phyloP scores from a whole-genome alignment of 2,888 invertebrate genomes.

The Galeopsomyia nigrocyanea region DNA sequence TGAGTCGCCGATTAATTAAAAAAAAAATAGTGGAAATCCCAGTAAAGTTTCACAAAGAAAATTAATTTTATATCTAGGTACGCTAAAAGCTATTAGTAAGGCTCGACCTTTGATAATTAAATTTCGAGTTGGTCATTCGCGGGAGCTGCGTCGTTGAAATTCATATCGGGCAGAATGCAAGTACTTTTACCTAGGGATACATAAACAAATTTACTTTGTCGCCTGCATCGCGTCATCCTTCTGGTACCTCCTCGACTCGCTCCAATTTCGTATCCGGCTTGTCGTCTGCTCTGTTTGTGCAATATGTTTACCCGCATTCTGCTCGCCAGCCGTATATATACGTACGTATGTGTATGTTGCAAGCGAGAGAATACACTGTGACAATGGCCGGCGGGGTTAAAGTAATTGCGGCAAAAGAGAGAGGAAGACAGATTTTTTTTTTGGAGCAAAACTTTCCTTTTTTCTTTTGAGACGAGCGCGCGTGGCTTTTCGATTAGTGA shows the following conservation, averaged over 20 bases:
- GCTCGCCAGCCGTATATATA: too few relatives aligned
- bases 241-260: constrained; percentile 31
- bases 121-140: too few relatives aligned
- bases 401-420: constrained; percentile 35
- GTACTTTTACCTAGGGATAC: not conserved
- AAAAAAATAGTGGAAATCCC: too few relatives aligned
- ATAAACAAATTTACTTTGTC: constrained; percentile 2
- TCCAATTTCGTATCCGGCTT: not conserved
- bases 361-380: constrained; percentile 7
- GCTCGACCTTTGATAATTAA: too few relatives aligned
- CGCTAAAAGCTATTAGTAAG: too few relatives aligned
- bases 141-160: too few relatives aligned
- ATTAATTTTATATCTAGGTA: too few relatives aligned
- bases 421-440: constrained; percentile 29
- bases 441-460: constrained; percentile 24
- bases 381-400: constrained; percentile 13
- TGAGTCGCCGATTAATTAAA: too few relatives aligned
- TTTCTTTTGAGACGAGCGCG: not conserved
- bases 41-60: too few relatives aligned
- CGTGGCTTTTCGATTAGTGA: constrained; percentile 5
- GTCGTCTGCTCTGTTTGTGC: constrained; percentile 22
- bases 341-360: not conserved
- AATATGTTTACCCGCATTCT: constrained; percentile 33
- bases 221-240: not conserved
- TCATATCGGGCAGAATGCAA: too few relatives aligned